Evolutionary conservation across 2,797 vertebrate genomes (phyloP), one percentile per base, ranked within the genome.

Genomic region (Siniperca undulata): DNA sequence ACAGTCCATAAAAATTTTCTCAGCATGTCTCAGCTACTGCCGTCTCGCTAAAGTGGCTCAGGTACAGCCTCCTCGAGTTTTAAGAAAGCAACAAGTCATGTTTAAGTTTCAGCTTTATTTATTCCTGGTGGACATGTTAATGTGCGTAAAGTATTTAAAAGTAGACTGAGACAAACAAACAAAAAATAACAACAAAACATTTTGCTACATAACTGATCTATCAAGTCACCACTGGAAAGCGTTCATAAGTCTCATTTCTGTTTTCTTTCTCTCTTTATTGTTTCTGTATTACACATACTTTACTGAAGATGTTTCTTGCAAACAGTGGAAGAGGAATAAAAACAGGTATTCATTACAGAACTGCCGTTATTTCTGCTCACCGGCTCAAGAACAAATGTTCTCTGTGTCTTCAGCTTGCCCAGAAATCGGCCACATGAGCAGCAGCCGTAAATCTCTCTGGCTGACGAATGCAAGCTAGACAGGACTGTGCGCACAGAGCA

Each of bases 311-410:
- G 74, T 38, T 52, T 30, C 36, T 10, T 48, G 67, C 27, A 68
- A 67, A 77, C 44, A 50, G 58, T 7, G 22, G 27, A 50, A 16
- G 52, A 34, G 17, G 16, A 64, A 56, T 61, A 74, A 64, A 60
- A 68, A 5, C 65, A 48, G 50, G 68, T 70, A 24, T 83, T 81
- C 82, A 76, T 86, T 85, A 78, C 40, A 38, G 55, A 60, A 70
- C 44, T 30, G 70, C n/a, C 13, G 13, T 70, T 30, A 40, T 67
- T 62, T 64, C 68, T 74, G 71, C 56, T 70, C 72, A 42, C n/a
- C 50, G 79, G 46, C 34, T 60, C 79, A 12, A n/a, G 50, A 30
- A 65, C 61, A 75, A 78, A 61, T 53, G 61, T 61, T 81, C 50
- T 55, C 24, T 1, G 46, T 30, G 60, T 83, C 78, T 74, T 60